Percentiles rank a stretch among this genome's conserved stretches.
These are phyloP conservation scores for Chaitophorus viminalis DNA, from an alignment of 2,888 invertebrate genomes.

Conservation along the genomic window DNA sequence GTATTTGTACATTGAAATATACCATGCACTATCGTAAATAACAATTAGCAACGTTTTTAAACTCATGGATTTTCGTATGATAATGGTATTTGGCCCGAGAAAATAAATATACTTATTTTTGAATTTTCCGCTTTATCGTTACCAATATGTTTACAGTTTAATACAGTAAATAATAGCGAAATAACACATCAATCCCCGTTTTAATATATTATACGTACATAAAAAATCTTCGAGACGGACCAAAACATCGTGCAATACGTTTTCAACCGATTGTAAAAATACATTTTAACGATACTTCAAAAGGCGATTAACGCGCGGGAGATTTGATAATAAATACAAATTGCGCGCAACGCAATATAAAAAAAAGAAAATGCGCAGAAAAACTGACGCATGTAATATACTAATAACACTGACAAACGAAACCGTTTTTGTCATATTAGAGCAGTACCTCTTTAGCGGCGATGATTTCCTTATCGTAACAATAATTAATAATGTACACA, in stretches of 20 bases:
- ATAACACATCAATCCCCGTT: neutral
- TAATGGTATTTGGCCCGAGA: neutral
- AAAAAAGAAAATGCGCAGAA: neutral
- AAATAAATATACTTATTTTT: slow-evolving; percentile 20
- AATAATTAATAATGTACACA: no score
- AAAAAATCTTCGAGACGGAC: neutral
- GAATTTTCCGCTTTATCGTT: slow-evolving; percentile 1
- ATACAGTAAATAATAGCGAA: neutral
- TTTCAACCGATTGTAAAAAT: neutral
- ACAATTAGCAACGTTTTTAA: slow-evolving; percentile 15
- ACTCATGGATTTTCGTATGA: neutral
- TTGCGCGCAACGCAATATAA: neutral
- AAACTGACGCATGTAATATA: neutral
- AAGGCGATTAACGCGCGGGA: neutral
- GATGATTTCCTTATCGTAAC: no score
- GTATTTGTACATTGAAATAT: slow-evolving; percentile 11
- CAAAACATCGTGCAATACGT: neutral
- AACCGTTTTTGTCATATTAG: neutral
- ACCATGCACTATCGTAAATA: slow-evolving; percentile 4
- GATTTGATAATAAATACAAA: neutral
- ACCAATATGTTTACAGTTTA: neutral
- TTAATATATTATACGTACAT: neutral
- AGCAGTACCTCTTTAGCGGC: neutral
- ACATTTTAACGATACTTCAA: neutral
- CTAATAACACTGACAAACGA: neutral